Evolutionary conservation across 2,888 invertebrate species (phyloP).

Genomic region (Andrena hattorfiana): DNA sequence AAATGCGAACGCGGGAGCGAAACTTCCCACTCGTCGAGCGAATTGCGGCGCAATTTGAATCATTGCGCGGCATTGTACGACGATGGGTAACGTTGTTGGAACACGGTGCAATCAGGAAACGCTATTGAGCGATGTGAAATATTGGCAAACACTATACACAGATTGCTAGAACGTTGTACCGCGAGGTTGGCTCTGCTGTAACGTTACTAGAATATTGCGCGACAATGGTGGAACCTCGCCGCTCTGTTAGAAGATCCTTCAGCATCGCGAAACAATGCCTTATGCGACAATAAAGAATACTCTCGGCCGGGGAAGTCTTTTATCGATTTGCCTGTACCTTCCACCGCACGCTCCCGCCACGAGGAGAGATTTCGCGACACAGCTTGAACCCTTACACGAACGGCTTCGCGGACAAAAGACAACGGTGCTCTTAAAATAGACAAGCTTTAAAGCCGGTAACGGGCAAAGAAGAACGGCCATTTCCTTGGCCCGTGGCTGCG

Average conservation of each 20-base stretch:
- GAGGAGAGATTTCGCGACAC: background rate
- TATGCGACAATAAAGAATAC: background rate
- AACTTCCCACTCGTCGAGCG: background rate
- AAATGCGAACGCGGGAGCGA: background rate
- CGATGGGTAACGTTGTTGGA: background rate
- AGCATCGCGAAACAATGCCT: background rate
- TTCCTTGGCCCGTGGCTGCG: slow-evolving; percentile 23
- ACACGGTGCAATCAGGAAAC: background rate
- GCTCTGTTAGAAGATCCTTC: background rate
- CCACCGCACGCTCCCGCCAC: too few species aligned
- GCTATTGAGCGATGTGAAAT: background rate
- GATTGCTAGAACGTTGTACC: too few species aligned
- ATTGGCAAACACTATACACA: background rate
- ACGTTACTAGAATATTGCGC: background rate
- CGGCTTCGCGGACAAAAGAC: slow-evolving; percentile 11
- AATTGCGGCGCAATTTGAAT: background rate
- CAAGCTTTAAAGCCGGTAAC: background rate
- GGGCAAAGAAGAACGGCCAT: slow-evolving; percentile 38
- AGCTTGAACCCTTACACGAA: background rate
- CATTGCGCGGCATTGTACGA: background rate
- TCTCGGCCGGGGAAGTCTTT: background rate
- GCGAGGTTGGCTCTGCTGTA: background rate
- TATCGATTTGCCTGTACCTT: background rate
- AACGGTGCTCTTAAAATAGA: slow-evolving; percentile 19
- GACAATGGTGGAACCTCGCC: background rate